Evolutionary conservation across 2,888 invertebrate species (phyloP), one percentile per base, ranked within the genome.

Genomic region (Lithophane leautieri): DNA sequence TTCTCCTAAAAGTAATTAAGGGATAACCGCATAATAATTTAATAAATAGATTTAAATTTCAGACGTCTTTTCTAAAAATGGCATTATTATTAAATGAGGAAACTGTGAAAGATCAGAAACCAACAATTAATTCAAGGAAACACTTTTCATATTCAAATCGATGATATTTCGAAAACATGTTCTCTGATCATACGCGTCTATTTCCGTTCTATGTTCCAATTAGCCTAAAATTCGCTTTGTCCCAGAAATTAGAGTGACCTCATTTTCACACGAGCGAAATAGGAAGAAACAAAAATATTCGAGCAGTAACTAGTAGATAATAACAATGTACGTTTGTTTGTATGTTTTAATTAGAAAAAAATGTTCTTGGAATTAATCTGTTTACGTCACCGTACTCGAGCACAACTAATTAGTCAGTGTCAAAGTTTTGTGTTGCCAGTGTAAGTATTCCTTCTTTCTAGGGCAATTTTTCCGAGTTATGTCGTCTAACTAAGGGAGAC

Each of bases 271-370:
- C 50, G 16, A 82, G 16, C 61, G 25, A 22, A 66, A 66, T 56
- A 42, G 42, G 50, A 61, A 56, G 47, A n/a, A 19, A 22, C 60
- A 14, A 50, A 66, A 62, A 71, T 12, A 34, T 34, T 69, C 47
- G 9, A 25, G 52, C 34, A 56, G 60, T 52, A 42, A 34, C 34
- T 19, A 52, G 47, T 47, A 50, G 54, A 16, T 50, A 54, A 63
- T 62, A 68, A 63, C 47, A 60, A 52, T 63, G 28, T 50, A 50
- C 22, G 58, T 63, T 62, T 52, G 69, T 62, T 44, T 54, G 50
- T 61, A 28, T 47, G 47, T 60, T 80, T 73, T 76, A 73, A 80
- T 76, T 76, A 62, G 7, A 63, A 67, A 52, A 68, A 71, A 73
- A 9, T 74, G 66, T 70, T 65, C 66, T 52, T 67, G 12, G 60